Evolutionary conservation across 1,140 invertebrate species (phyloP).

Genomic region (Trinorchestia longiramus): DNA sequence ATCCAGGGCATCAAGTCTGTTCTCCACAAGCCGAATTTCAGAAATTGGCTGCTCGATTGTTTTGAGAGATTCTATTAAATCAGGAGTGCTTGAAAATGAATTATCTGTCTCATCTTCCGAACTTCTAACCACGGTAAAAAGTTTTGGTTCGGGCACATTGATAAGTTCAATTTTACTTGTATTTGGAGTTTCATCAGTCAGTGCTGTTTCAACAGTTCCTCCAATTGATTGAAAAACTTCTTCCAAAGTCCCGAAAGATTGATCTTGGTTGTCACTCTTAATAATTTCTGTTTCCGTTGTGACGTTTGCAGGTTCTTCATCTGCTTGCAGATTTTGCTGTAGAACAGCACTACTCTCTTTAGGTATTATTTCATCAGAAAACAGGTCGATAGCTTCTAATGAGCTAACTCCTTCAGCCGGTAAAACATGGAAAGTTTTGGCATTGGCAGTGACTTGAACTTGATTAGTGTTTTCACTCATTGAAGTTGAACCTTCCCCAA

Average conservation of each 20-base stretch:
- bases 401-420: background rate
- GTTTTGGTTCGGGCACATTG: background rate
- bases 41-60: background rate
- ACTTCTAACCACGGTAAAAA: background rate
- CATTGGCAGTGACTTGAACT: background rate
- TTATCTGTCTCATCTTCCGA: background rate
- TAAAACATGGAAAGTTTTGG: background rate
- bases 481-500: background rate
- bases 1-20: background rate
- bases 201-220: background rate
- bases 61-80: background rate
- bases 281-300: background rate
- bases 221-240: conserved; percentile 13
- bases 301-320: background rate
- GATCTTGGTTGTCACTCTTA: background rate
- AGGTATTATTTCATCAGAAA: background rate
- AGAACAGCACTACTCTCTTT: background rate
- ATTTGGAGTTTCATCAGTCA: background rate
- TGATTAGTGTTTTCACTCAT: background rate
- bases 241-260: background rate
- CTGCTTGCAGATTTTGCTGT: background rate
- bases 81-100: background rate
- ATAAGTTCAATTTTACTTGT: background rate
- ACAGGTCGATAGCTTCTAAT: background rate
- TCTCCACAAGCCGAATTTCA: background rate